Evolutionary conservation across 2,797 vertebrate genomes (phyloP), one percentile per base, ranked within the genome.

Genomic region (Spatula clypeata): DNA sequence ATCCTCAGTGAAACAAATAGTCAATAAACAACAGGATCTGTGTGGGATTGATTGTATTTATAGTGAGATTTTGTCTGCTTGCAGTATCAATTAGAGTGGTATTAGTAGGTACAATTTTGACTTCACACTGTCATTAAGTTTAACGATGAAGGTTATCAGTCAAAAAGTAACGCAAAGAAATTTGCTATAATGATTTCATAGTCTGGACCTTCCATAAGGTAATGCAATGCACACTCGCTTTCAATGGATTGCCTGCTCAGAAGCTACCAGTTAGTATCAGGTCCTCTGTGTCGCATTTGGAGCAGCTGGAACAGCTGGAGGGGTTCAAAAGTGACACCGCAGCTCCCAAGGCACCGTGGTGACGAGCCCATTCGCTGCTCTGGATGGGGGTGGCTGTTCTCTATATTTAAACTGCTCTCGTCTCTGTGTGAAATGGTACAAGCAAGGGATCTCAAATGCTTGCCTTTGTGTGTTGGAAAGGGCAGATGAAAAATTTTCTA

Each of bases 71-170:
- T 80, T 73, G 77, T 71, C 86, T 98, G 51, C 75, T 86, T 86
- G 76, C 21, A 81, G 71, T 96, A 96, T 95, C 95, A 98, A 95
- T 97, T 95, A 97, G 93, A 94, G 93, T 92, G 96, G 95, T 97
- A 94, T 97, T 98, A 98, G 97, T 94, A 97, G 94, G 65, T 69
- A 66, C 66, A 87, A 40, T 97, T 97, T 97, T 93, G 97, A 96
- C 81, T 96, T 95, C 86, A 72, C 1, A 0, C 69, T 88, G 89
- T 40, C 94, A 97, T 98, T 97, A 97, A 97, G 97, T 98, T 98
- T 98, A 97, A 97, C 96, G 97, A 97, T 86, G 55, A 97, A 91
- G 80, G 81, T 92, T 97, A 97, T 98, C 97, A 97, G 97, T 98
- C 95, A 97, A 97, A 97, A 96, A 94, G 70, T 90, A 96, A 83